These are phyloP conservation scores for Linyphia triangularis DNA, from an alignment of 2,888 invertebrate genomes.

Conservation along the genomic window DNA sequence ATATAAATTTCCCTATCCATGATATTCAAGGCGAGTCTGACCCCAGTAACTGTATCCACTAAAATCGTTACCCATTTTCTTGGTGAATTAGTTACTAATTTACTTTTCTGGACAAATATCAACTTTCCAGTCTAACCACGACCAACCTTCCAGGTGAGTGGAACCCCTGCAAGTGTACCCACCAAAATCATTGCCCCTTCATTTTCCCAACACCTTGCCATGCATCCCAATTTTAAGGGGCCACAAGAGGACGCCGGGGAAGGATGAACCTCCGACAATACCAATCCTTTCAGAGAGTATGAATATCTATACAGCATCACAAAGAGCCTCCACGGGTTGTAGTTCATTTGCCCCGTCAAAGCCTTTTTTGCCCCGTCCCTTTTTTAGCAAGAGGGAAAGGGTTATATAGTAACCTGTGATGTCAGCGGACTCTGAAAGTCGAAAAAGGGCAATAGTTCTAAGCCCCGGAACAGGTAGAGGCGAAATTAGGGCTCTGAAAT, in stretches of 20 bases:
- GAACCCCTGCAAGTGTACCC: background rate
- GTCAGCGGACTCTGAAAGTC: constrained; percentile 69
- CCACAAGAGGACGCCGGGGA: constrained; percentile 28
- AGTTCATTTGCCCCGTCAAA: constrained; percentile 55
- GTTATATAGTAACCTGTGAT: constrained; percentile 67
- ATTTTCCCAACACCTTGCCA: constrained; percentile 32
- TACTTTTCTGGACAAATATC: too few species aligned
- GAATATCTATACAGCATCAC: constrained; percentile 34
- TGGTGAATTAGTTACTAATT: too few species aligned
- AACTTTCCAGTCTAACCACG: too few species aligned
- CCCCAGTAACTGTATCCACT: too few species aligned
- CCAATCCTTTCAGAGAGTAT: constrained; percentile 8
- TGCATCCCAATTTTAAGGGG: constrained; percentile 5
- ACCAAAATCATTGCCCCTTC: constrained; percentile 20
- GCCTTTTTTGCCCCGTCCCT: constrained; percentile 26
- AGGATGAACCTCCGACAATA: constrained; percentile 59
- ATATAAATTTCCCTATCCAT: too few species aligned
- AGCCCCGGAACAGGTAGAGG: constrained; percentile 74
- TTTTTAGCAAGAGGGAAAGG: constrained; percentile 47
- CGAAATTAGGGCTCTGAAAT: background rate
- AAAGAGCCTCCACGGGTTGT: background rate
- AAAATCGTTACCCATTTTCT: too few species aligned
- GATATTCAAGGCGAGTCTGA: too few species aligned
- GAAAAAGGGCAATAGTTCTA: constrained; percentile 69
- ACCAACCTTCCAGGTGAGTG: too few species aligned